Conservation (phyloP, 2,113 vertebrate genomes). For the Entelurus aequoreus region DNA sequence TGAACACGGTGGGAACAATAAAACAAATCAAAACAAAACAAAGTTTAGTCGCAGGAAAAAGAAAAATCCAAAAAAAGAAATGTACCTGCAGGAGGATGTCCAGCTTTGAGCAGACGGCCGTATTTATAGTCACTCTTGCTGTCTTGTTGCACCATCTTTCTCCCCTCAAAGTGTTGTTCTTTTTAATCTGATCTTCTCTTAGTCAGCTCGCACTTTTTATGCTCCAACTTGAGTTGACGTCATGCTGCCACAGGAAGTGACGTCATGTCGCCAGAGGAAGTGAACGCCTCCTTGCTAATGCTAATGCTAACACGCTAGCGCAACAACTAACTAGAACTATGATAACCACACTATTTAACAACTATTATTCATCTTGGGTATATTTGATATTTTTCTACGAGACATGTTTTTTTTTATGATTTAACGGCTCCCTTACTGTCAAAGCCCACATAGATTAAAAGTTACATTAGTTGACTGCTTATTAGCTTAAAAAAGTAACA, state of each 20-base stretch:
- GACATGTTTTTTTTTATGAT: no score
- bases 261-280: background rate
- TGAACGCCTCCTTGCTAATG: background rate
- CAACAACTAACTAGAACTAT: no score
- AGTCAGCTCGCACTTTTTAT: constrained; percentile 50
- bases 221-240: constrained; percentile 26
- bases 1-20: background rate
- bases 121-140: constrained; percentile 51
- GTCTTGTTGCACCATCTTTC: constrained; percentile 60
- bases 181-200: background rate
- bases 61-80: background rate
- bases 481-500: background rate
- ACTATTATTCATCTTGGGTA: no score
- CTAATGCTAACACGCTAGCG: no score
- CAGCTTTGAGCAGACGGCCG: constrained; percentile 56
- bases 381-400: no score
- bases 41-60: background rate
- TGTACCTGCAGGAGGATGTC: constrained; percentile 72
- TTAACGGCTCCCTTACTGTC: no score
- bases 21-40: constrained; percentile 4
- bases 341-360: no score
- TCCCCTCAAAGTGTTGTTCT: background rate
- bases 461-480: background rate
- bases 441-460: background rate
- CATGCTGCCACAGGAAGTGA: constrained; percentile 19